A percentile compares a stretch with the other conserved stretches of the same genome.
These are phyloP conservation scores for Orycteropus afer DNA, from an alignment of 2,113 vertebrate genomes.

Conservation along the genomic window DNA sequence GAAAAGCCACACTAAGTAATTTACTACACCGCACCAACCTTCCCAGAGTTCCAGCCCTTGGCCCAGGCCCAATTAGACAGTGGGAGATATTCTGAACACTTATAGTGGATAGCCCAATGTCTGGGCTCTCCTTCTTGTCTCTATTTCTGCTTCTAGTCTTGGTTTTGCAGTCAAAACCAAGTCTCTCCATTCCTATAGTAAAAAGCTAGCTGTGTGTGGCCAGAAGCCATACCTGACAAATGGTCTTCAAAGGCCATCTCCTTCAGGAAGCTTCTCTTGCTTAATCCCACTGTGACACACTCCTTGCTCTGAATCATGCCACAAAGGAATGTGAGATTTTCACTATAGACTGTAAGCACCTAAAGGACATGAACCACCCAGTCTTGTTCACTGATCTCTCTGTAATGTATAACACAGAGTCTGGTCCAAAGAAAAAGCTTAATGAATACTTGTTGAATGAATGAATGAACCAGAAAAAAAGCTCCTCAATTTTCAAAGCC, in stretches of 20 bases:
- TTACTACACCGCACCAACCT: too few relatives aligned
- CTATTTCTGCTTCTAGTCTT: slow-evolving; percentile 40
- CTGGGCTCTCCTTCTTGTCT: background rate
- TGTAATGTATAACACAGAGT: fast-evolving
- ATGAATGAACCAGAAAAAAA: background rate
- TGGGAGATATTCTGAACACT: background rate
- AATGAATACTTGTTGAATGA: background rate
- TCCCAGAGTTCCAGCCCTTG: background rate
- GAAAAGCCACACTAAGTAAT: too few relatives aligned
- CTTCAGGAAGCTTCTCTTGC: slow-evolving; percentile 5
- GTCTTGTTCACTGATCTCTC: background rate
- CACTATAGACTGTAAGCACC: background rate
- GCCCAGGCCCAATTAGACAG: background rate
- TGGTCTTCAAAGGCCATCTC: background rate
- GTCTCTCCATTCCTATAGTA: background rate
- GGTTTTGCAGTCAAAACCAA: background rate
- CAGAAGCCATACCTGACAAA: background rate
- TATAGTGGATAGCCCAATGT: background rate
- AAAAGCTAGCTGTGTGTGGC: background rate
- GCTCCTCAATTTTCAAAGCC: background rate
- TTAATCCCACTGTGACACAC: background rate
- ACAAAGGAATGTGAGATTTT: background rate
- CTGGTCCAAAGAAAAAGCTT: background rate
- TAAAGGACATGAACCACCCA: background rate
- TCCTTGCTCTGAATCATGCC: background rate